phyloP scores from a whole-genome alignment of 2,113 vertebrate species.

The Nematolebias whitei region DNA sequence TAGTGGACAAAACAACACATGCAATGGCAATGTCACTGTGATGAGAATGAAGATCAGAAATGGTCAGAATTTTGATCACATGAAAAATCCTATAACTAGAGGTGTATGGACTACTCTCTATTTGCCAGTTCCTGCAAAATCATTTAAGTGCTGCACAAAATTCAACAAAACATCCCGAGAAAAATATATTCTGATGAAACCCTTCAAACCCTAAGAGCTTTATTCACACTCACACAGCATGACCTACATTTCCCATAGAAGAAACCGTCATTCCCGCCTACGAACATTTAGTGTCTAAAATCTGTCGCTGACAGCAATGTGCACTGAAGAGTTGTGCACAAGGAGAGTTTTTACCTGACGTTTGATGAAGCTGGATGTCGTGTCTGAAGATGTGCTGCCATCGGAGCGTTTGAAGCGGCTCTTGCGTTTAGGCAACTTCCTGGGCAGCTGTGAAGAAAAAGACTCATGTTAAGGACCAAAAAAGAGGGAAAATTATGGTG shows the following conservation, averaged over 20 bases:
- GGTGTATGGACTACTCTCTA: background rate
- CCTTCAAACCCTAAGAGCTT: constrained; percentile 1
- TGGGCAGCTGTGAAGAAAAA: constrained; percentile 73
- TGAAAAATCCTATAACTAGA: constrained; percentile 6
- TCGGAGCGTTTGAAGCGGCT: constrained; percentile 87
- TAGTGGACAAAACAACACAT: constrained; percentile 40
- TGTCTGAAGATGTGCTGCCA: constrained; percentile 87
- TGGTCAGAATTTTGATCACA: background rate
- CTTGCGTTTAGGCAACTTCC: constrained; percentile 85
- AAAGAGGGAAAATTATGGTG: too few species aligned
- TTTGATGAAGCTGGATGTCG: constrained; percentile 86
- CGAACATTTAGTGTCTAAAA: constrained; percentile 4
- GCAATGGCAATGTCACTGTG: background rate
- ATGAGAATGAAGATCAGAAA: constrained; percentile 19
- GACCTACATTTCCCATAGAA: constrained; percentile 24
- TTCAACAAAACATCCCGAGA: background rate
- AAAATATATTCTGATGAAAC: constrained; percentile 3
- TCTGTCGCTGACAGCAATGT: background rate
- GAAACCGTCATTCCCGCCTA: background rate
- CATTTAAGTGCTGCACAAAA: background rate
- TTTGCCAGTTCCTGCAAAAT: background rate
- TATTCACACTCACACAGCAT: constrained; percentile 11
- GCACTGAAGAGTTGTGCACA: background rate
- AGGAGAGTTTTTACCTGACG: constrained; percentile 75
- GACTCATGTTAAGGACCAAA: background rate